Base-by-base conservation (phyloP, 2,888 invertebrate genomes). In the Apotomis betuletana region DNA sequence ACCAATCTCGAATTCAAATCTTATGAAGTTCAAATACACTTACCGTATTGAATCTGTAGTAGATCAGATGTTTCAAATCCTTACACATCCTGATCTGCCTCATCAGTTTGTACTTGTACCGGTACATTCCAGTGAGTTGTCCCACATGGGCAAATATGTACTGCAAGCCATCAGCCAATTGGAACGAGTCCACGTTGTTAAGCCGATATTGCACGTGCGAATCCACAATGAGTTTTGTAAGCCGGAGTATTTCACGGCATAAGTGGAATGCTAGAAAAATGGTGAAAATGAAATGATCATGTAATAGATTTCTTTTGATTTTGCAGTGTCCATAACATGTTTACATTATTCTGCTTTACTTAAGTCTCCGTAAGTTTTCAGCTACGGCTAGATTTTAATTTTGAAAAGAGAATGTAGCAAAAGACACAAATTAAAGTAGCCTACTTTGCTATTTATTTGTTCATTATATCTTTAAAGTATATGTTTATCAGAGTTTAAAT, bases 61-160 rank as follows among this genome's bases (percentile, higher is more conserved):
- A 99, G 81, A 99, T 98, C 77, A 99, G 94, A 95, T 99, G 99
- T 86, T 99, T 99, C 80, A 99, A 94, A 93, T 99, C 99, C 91
- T 99, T 99, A 94, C 99, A 99, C 99, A 99, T 99, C 65, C 99
- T 94, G 79, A 99, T 99, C 92, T 99, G 99, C 83, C 98, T 95
- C 99, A 99, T 99, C 69, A 99, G 94, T 89, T 99, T 99, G 93
- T 99, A 99, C 85, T 98, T 98, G 94, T 99, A 99, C 44, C 99
- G 95, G 94, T 99, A 99, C 99, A 99, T 99, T 87, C 99, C 99
- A 0, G 99, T 99, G 74, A 99, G 94, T 88, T 99, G 99, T 0
- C 99, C 99, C 8, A 99, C 99, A 85, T 99, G 99, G 0, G 99
- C 98, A 88, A 99, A 99, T 75, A 99, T 98, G 88, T 99, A 99